A percentile compares a stretch with the other conserved stretches of the same genome.
These are phyloP conservation scores for Tortrix viridana DNA, from an alignment of 2,888 invertebrate species.

Conservation along the genomic window DNA sequence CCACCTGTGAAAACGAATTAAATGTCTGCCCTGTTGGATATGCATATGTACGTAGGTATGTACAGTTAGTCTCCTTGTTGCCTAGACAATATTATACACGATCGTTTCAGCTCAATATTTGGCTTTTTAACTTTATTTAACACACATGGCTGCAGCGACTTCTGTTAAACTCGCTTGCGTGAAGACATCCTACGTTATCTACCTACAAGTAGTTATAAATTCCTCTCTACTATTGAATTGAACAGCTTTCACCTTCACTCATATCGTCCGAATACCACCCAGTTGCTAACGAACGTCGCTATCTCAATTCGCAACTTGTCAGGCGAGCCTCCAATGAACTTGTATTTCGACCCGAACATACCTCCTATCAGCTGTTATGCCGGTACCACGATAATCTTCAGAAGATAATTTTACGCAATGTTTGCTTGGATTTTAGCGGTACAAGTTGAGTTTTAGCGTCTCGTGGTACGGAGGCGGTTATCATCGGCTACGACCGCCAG, in stretches of 20 bases:
- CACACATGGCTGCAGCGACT: no score
- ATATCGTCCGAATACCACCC: slow-evolving; percentile 43
- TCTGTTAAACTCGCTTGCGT: no score
- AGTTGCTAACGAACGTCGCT: slow-evolving; percentile 48
- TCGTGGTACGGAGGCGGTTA: slow-evolving; percentile 35
- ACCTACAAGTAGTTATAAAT: no score
- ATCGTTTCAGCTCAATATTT: no score
- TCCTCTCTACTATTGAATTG: neutral
- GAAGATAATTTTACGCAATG: no score
- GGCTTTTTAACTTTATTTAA: no score
- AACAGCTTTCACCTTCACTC: slow-evolving; percentile 37
- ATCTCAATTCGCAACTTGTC: slow-evolving; percentile 50
- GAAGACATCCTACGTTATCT: neutral
- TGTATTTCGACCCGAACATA: slow-evolving; percentile 56
- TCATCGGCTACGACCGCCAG: slow-evolving; percentile 52
- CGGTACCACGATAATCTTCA: slow-evolving; percentile 46
- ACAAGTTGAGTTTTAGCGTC: slow-evolving; percentile 25
- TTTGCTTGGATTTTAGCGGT: slow-evolving; percentile 13
- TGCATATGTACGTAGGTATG: no score
- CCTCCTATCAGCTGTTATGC: slow-evolving; percentile 59
- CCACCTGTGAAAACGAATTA: neutral
- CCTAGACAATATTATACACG: neutral
- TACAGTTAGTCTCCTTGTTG: neutral
- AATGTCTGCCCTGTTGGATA: neutral
- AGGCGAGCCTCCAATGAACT: slow-evolving; percentile 72